A percentile compares a stretch with the other conserved stretches of the same genome.
These are phyloP conservation scores for Nibea albiflora DNA, from an alignment of 2,113 vertebrate species.

Conservation along the genomic window DNA sequence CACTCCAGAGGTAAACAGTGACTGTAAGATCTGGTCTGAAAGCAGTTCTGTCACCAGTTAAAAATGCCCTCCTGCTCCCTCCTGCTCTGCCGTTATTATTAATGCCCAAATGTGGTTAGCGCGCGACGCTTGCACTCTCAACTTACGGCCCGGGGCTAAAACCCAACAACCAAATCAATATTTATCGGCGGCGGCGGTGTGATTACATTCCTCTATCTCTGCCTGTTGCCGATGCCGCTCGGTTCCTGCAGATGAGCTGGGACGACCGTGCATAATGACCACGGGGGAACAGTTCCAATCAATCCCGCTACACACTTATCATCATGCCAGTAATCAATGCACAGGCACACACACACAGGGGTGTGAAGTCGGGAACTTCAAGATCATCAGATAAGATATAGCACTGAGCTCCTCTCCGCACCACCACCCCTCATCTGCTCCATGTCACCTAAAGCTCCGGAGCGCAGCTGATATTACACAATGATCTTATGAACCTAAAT, in stretches of 20 bases:
- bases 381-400: background rate
- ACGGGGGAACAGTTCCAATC: background rate
- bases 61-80: slow-evolving; percentile 37
- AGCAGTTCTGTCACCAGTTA: slow-evolving; percentile 47
- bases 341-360: background rate
- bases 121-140: background rate
- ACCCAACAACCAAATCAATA: slow-evolving; percentile 71
- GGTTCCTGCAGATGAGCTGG: slow-evolving; percentile 11
- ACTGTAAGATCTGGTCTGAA: slow-evolving; percentile 21
- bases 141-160: slow-evolving; percentile 40
- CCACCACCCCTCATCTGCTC: too few species aligned
- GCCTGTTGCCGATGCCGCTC: slow-evolving; percentile 7
- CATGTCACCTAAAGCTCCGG: too few species aligned
- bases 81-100: slow-evolving; percentile 10
- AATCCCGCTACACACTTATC: slow-evolving; percentile 11
- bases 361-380: background rate
- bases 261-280: slow-evolving; percentile 6
- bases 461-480: background rate
- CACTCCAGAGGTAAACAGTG: slow-evolving; percentile 56
- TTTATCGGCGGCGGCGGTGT: slow-evolving; percentile 46
- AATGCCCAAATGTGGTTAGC: slow-evolving; percentile 60
- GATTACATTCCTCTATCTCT: slow-evolving; percentile 53
- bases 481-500: background rate
- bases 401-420: too few species aligned
- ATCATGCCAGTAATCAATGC: slow-evolving; percentile 19